A percentile compares a stretch with the other conserved stretches of the same genome.
These are phyloP conservation scores for Uropsilus gracilis DNA, from an alignment of 2,113 vertebrate species.

Conservation along the genomic window DNA sequence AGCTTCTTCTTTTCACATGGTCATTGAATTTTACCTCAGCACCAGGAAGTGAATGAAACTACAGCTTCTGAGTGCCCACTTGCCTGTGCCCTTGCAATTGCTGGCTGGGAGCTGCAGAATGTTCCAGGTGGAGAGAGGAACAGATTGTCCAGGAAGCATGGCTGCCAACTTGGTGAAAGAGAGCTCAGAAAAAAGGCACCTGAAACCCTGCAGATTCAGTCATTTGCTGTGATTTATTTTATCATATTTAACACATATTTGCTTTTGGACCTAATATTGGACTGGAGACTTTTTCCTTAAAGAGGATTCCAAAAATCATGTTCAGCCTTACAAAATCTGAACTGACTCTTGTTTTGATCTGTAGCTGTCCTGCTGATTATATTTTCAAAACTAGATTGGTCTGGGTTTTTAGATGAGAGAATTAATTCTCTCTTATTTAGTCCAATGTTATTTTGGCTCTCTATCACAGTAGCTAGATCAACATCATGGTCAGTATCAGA, in stretches of 20 bases:
- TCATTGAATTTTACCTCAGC: background rate
- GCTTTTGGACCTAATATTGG: background rate
- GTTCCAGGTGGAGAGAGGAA: background rate
- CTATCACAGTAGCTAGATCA: background rate
- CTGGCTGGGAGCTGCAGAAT: background rate
- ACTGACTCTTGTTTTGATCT: background rate
- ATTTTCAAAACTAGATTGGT: background rate
- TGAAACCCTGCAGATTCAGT: background rate
- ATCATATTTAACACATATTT: background rate
- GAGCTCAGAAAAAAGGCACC: background rate
- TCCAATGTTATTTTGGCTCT: background rate
- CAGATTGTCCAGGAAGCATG: background rate
- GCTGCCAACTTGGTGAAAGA: background rate
- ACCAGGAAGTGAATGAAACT: background rate
- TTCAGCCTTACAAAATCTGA: background rate
- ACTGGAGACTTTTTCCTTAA: background rate
- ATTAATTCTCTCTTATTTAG: background rate
- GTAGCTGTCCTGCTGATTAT: background rate
- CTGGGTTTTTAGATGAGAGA: background rate
- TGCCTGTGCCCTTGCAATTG: background rate
- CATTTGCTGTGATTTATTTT: conserved; percentile 15
- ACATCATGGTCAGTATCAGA: background rate
- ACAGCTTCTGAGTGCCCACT: background rate
- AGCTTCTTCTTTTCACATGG: background rate
- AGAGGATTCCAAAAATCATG: background rate